These are phyloP conservation scores for Pseudochirops cupreus DNA, from an alignment of 2,797 vertebrate genomes.

Conservation along the genomic window DNA sequence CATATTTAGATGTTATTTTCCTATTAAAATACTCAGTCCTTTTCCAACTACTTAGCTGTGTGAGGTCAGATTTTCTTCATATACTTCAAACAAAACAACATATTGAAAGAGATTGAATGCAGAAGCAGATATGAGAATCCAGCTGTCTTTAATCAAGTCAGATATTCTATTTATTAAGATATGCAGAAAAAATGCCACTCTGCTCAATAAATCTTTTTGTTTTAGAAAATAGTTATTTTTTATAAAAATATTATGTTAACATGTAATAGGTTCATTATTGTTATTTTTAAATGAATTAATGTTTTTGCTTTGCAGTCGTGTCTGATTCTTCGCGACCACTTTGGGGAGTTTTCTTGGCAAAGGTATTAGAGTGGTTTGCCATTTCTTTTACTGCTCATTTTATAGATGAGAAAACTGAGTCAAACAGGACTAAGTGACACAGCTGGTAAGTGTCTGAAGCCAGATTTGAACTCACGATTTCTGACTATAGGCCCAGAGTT, in stretches of 20 bases:
- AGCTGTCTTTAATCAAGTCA: not conserved
- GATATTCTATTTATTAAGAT: not conserved
- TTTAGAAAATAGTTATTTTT: not conserved
- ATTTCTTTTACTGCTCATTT: not conserved
- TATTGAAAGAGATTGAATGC: not conserved
- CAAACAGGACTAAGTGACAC: not conserved
- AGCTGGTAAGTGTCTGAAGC: not conserved
- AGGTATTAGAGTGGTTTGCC: not conserved
- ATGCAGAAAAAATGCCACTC: not conserved
- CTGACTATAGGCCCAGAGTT: not conserved
- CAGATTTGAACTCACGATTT: not conserved
- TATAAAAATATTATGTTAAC: not conserved
- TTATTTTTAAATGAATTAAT: not conserved
- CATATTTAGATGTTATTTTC: not conserved
- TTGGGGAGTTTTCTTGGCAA: not conserved
- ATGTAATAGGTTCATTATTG: not conserved
- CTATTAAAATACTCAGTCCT: not conserved
- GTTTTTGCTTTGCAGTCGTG: not conserved
- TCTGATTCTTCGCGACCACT: not conserved
- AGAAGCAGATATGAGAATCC: not conserved
- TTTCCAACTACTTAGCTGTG: not conserved
- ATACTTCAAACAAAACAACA: not conserved
- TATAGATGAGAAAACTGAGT: not conserved
- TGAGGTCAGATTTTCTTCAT: not conserved
- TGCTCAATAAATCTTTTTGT: not conserved